phyloP scores from a whole-genome alignment of 2,888 invertebrate species.

The Yponomeuta plumbellus region DNA sequence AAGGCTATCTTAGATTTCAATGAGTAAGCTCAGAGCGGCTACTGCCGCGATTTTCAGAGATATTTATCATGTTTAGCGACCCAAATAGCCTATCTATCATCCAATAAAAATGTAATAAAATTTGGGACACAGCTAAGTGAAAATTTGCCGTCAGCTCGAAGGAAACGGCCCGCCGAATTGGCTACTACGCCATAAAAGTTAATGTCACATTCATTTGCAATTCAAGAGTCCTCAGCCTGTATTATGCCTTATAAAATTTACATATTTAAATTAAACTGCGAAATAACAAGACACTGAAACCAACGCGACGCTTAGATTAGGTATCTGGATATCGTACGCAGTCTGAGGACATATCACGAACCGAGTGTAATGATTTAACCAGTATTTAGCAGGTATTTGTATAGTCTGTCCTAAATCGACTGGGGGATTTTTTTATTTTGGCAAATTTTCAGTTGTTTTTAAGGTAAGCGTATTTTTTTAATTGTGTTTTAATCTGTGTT shows the following conservation, averaged over 20 bases:
- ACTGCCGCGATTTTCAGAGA: background rate
- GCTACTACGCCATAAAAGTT: constrained; percentile 73
- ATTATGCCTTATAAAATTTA: constrained; percentile 76
- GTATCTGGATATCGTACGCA: constrained; percentile 33
- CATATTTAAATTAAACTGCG: constrained; percentile 76
- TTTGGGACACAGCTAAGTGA: constrained; percentile 45
- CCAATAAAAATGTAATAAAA: constrained; percentile 40
- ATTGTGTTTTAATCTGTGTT: too few relatives aligned
- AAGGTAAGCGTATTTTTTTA: too few relatives aligned
- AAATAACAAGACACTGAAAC: constrained; percentile 72
- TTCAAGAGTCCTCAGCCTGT: constrained; percentile 72
- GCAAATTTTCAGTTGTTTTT: too few relatives aligned
- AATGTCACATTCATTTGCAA: constrained; percentile 76
- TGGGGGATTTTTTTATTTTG: too few relatives aligned
- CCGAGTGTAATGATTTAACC: too few relatives aligned
- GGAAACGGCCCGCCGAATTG: constrained; percentile 69
- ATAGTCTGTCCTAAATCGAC: background rate
- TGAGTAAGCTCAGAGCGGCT: background rate
- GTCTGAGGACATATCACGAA: background rate
- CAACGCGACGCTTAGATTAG: constrained; percentile 54
- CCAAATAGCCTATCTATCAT: constrained; percentile 8
- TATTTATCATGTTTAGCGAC: background rate
- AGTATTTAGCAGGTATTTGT: too few relatives aligned
- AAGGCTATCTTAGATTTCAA: too few relatives aligned
- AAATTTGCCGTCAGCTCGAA: constrained; percentile 62